Evolutionary conservation across 2,888 invertebrate genomes (phyloP), one percentile per base, ranked within the genome.

Genomic region (Diadegma fenestrale): DNA sequence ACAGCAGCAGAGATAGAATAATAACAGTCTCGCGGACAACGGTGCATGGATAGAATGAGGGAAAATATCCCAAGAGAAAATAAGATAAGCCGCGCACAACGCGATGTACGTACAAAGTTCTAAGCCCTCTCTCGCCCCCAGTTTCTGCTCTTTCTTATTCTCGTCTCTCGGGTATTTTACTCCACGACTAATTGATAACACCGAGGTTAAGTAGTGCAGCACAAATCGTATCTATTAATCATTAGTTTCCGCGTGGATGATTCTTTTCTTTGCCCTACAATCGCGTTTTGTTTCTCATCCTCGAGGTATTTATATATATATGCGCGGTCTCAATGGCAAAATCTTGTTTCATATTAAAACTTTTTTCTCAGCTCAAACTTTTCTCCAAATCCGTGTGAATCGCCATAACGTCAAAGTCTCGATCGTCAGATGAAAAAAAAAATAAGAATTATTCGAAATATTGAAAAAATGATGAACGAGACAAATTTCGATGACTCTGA

Each of bases 1-100:
- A 51, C 64, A 64, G 33, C 4, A 33, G n/a, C n/a, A n/a, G n/a
- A n/a, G 64, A 64, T 30, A 37, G 37, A 76, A 76, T 51, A 76
- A 76, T 76, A 22, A 64, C 64, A n/a, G 51, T n/a, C 64, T 51
- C 37, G 30, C 37, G 30, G 37, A 76, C 64, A 64, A 48, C 64
- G 64, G 37, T 4, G 64, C 17, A 64, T 64, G 64, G 22, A 64
- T 64, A 63, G 64, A 64, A 63, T 22, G n/a, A 66, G 64, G 26
- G 51, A 64, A 76, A 68, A 66, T 68, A 17, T 77, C 41, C 54
- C 77, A 41, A 51, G 66, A 66, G 66, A 30, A 66, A 66, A 68
- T 54, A 41, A 54, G 41, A 77, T 66, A 54, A 77, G 66, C 37
- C 54, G 51, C 54, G 51, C 30, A 48, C 14, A 75, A 63, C 75